phyloP scores from a whole-genome alignment of 1,140 invertebrate genomes.

The Chelonus insularis region DNA sequence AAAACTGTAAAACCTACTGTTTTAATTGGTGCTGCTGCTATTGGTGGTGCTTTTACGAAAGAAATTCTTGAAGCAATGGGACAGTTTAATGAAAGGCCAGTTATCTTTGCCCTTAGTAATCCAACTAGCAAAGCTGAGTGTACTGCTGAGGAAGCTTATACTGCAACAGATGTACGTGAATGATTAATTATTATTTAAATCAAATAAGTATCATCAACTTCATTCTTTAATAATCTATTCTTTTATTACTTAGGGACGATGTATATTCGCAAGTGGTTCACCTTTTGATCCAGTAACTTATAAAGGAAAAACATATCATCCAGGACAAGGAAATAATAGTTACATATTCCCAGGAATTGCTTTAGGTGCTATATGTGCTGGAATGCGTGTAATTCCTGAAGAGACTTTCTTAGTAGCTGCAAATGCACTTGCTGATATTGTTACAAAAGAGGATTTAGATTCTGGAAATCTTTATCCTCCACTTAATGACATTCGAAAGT shows the following conservation, averaged over 20 bases:
- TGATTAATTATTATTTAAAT: slow-evolving; percentile 14
- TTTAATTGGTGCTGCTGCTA: slow-evolving; percentile 84
- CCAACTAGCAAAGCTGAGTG: slow-evolving; percentile 96
- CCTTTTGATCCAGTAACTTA: slow-evolving; percentile 83
- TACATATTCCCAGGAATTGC: slow-evolving; percentile 96
- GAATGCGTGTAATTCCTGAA: slow-evolving; percentile 84
- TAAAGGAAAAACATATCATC: slow-evolving; percentile 76
- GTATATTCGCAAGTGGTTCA: slow-evolving; percentile 90
- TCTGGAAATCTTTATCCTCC: slow-evolving; percentile 95
- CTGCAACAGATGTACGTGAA: slow-evolving; percentile 72
- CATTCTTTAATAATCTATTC: slow-evolving; percentile 17
- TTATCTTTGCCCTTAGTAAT: slow-evolving; percentile 96
- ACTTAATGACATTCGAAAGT: slow-evolving; percentile 81
- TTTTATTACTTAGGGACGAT: slow-evolving; percentile 66
- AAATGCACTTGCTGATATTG: slow-evolving; percentile 79
- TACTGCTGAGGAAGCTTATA: slow-evolving; percentile 93
- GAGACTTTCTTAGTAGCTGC: slow-evolving; percentile 88
- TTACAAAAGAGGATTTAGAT: slow-evolving; percentile 78
- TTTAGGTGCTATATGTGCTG: slow-evolving; percentile 79
- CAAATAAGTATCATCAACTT: background rate
- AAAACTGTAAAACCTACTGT: slow-evolving; percentile 78
- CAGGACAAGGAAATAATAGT: slow-evolving; percentile 96
- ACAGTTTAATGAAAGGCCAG: slow-evolving; percentile 72
- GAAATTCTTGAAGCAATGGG: slow-evolving; percentile 84
- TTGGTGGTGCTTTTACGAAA: slow-evolving; percentile 82